A percentile compares a stretch with the other conserved stretches of the same genome.
These are phyloP conservation scores for Eurois occulta DNA, from an alignment of 2,888 invertebrate species.

Conservation along the genomic window DNA sequence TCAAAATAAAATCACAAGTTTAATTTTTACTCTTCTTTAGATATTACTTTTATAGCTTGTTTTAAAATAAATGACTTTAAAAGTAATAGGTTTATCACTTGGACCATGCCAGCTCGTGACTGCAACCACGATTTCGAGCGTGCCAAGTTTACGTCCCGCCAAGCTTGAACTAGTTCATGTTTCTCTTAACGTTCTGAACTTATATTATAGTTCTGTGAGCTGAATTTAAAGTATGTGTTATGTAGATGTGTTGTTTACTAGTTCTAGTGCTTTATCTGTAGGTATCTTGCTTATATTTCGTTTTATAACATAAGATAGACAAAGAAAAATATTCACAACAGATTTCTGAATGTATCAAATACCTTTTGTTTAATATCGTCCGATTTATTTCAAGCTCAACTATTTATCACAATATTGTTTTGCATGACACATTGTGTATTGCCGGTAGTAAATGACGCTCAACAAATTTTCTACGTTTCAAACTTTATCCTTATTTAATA, in stretches of 20 bases:
- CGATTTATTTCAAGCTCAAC: background rate
- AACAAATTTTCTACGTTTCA: background rate
- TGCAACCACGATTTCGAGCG: conserved; percentile 78
- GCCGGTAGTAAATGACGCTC: background rate
- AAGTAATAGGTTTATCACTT: conserved; percentile 67
- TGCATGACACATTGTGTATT: background rate
- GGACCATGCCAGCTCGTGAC: conserved; percentile 77
- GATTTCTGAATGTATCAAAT: background rate
- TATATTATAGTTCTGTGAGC: conserved; percentile 61
- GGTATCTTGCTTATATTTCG: background rate
- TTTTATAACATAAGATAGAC: background rate
- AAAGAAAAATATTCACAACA: background rate
- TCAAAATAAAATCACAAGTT: background rate
- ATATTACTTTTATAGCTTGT: background rate
- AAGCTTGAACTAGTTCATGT: conserved; percentile 81
- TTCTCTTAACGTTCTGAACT: conserved; percentile 71
- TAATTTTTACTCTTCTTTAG: background rate
- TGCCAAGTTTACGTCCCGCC: conserved; percentile 80
- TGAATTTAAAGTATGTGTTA: conserved; percentile 63
- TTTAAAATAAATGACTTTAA: background rate
- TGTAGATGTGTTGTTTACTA: conserved; percentile 33
- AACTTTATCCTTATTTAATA: background rate
- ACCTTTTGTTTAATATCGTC: background rate
- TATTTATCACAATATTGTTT: background rate
- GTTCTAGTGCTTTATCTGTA: conserved; percentile 6